Percentiles rank a stretch among this genome's conserved stretches.
Conservation (phyloP, 2,797 vertebrate species). For the Rallus crepitans region DNA sequence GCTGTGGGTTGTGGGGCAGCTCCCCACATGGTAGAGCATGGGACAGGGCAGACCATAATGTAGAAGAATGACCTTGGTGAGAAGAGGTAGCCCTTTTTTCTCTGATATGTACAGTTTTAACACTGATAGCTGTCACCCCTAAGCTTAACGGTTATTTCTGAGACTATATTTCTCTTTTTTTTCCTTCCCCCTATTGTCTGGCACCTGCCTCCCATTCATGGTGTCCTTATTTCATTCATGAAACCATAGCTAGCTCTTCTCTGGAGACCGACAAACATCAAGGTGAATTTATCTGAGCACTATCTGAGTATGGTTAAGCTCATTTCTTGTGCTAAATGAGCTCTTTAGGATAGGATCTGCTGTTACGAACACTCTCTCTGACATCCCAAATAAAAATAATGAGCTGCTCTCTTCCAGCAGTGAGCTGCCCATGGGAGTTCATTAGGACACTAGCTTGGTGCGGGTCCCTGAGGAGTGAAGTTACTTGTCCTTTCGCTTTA, state of each 20-base stretch:
- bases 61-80: background rate
- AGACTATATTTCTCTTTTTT: background rate
- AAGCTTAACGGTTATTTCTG: background rate
- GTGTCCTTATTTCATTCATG: background rate
- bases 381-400: conserved; percentile 28
- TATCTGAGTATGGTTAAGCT: background rate
- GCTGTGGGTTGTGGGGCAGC: fast-evolving
- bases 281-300: background rate
- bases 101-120: background rate
- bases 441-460: conserved; percentile 9
- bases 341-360: background rate
- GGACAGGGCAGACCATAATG: background rate
- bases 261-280: fast-evolving
- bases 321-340: conserved; percentile 5
- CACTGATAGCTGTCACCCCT: background rate
- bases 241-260: background rate
- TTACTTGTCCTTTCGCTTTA: conserved; percentile 2
- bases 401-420: conserved; percentile 6
- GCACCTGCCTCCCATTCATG: background rate
- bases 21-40: background rate
- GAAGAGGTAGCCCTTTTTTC: background rate
- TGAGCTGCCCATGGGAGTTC: background rate
- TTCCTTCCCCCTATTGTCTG: background rate
- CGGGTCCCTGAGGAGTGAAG: background rate
- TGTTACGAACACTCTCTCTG: background rate